Conservation (phyloP, 1,140 invertebrate genomes). For the Octopus sinensis region DNA sequence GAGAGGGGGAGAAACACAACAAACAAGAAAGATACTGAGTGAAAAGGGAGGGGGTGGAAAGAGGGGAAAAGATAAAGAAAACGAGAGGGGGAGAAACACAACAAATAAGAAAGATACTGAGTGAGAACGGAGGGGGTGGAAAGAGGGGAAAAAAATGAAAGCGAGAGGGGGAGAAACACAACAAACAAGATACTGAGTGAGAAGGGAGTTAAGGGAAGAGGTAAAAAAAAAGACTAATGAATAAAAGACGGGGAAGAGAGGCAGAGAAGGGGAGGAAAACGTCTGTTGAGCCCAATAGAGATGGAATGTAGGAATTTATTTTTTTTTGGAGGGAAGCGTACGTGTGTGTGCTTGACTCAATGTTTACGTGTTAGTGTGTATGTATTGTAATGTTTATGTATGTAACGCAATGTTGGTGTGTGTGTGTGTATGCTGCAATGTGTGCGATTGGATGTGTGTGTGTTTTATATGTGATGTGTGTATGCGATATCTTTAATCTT, state of each 20-base stretch:
- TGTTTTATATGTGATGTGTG: too few relatives aligned
- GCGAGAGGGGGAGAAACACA: not conserved
- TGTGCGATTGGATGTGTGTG: too few relatives aligned
- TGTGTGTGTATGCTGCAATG: too few relatives aligned
- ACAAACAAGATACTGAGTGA: not conserved
- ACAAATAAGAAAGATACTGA: not conserved
- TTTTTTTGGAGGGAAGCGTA: too few relatives aligned
- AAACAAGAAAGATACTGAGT: not conserved
- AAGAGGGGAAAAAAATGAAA: not conserved
- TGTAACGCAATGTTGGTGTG: too few relatives aligned
- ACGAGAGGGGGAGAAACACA: not conserved
- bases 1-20: not conserved
- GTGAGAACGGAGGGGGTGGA: not conserved
- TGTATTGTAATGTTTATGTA: too few relatives aligned
- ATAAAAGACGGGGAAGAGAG: not conserved
- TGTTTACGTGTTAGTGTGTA: too few relatives aligned
- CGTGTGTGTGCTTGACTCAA: too few relatives aligned
- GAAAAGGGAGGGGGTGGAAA: not conserved
- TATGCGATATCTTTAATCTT: too few relatives aligned
- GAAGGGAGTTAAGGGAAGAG: not conserved
- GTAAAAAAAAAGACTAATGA: not conserved
- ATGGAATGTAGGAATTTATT: too few relatives aligned
- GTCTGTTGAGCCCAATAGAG: too few relatives aligned
- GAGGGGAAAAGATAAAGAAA: not conserved
- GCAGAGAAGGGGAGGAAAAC: not conserved